A percentile compares a stretch with the other conserved stretches of the same genome.
phyloP scores from a whole-genome alignment of 2,888 invertebrate genomes.

The Phengaris arion region DNA sequence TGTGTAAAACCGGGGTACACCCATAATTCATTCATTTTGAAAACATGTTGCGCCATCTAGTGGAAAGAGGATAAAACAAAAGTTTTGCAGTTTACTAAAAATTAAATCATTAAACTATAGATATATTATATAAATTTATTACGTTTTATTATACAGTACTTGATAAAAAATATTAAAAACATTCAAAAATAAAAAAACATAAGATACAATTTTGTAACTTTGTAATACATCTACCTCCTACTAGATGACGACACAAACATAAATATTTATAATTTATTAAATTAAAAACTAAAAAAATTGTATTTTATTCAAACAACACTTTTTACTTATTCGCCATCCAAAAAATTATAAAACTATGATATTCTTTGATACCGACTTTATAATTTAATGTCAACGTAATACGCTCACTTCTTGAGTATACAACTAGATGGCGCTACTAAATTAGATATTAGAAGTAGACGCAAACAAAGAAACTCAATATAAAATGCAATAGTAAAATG shows the following conservation, averaged over 20 bases:
- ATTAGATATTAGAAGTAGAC: background rate
- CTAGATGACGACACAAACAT: conserved; percentile 18
- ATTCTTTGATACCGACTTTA: too few species aligned
- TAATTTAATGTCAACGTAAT: background rate
- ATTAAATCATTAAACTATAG: background rate
- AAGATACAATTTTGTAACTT: background rate
- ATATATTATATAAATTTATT: background rate
- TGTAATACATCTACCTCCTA: conserved; percentile 2
- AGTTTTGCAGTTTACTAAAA: conserved; percentile 32
- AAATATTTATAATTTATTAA: too few species aligned
- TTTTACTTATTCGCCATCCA: background rate
- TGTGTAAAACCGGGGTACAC: background rate
- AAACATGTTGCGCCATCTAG: conserved; percentile 53
- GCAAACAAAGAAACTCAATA: background rate
- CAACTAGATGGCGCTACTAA: conserved; percentile 3
- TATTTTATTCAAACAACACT: too few species aligned
- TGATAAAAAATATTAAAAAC: background rate
- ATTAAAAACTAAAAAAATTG: too few species aligned
- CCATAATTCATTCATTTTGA: background rate
- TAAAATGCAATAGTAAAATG: too few species aligned
- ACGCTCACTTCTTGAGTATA: background rate
- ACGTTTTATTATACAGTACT: background rate
- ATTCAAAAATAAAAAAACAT: too few species aligned
- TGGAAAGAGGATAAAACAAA: conserved; percentile 49
- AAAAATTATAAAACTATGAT: background rate